phyloP scores from a whole-genome alignment of 1,140 invertebrate species.

The Megathymus violae region DNA sequence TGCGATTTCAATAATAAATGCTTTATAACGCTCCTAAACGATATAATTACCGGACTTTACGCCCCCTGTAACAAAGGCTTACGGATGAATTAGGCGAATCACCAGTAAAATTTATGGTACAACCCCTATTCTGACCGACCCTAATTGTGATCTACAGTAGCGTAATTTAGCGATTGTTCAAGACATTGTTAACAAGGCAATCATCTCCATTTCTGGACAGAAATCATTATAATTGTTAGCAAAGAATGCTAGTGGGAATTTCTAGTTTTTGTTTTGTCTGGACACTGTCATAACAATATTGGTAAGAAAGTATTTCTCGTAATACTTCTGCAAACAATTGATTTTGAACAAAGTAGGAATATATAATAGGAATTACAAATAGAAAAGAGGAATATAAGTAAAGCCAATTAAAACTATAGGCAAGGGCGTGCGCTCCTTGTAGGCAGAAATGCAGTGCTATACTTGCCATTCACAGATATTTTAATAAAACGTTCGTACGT shows the following conservation, averaged over 20 bases:
- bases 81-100: constrained; percentile 18
- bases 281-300: no score
- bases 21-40: constrained; percentile 10
- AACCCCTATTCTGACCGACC: constrained; percentile 18
- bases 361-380: no score
- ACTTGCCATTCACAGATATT: no score
- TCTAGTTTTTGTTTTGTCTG: no score
- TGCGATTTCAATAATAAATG: constrained; percentile 26
- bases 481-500: no score
- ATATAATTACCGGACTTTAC: constrained; percentile 14
- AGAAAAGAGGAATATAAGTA: no score
- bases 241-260: not conserved
- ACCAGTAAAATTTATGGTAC: constrained; percentile 22
- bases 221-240: constrained; percentile 1
- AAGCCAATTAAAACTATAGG: no score
- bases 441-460: no score
- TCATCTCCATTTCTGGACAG: not conserved
- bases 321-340: no score
- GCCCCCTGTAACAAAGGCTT: constrained; percentile 17
- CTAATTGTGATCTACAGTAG: constrained; percentile 23
- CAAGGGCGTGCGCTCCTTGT: no score
- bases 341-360: no score
- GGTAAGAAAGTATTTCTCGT: no score
- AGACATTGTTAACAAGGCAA: not conserved
- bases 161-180: constrained; percentile 20